Percentiles rank a stretch among this genome's conserved stretches.
These are phyloP conservation scores for Gadopsis bispinosus DNA, from an alignment of 2,797 vertebrate genomes.

Conservation along the genomic window DNA sequence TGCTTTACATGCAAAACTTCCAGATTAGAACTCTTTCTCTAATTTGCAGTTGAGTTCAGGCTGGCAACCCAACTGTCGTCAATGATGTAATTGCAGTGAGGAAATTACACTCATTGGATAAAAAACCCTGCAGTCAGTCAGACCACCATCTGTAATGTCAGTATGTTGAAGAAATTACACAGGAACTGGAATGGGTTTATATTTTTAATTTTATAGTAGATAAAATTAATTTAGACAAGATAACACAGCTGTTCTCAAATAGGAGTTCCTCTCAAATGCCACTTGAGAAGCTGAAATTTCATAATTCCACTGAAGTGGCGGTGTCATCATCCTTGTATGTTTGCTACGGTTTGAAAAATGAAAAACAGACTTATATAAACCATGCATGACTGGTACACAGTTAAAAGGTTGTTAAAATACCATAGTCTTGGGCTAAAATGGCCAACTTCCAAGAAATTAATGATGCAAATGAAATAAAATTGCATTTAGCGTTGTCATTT, in stretches of 20 bases:
- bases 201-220: constrained; percentile 23
- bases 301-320: constrained; percentile 4
- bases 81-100: constrained; percentile 49
- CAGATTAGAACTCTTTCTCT: constrained; percentile 47
- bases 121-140: constrained; percentile 41
- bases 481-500: constrained; percentile 69
- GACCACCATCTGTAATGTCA: constrained; percentile 42
- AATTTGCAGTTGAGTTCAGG: constrained; percentile 46
- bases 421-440: constrained; percentile 40
- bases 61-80: constrained; percentile 29
- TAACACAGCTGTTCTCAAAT: constrained; percentile 42
- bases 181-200: constrained; percentile 15
- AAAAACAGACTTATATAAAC: constrained; percentile 24
- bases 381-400: constrained; percentile 21
- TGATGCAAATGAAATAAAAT: constrained; percentile 63
- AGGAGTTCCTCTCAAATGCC: constrained; percentile 14
- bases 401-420: constrained; percentile 51
- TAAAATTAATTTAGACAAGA: constrained; percentile 33
- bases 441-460: constrained; percentile 46
- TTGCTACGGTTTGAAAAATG: constrained; percentile 34
- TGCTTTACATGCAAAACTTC: constrained; percentile 63
- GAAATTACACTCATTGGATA: constrained; percentile 42
- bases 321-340: constrained; percentile 24
- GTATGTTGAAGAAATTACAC: constrained; percentile 39
- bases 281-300: constrained; percentile 11